Evolutionary conservation across 2,797 vertebrate genomes (phyloP).

Genomic region (Enteromius fasciolatus): DNA sequence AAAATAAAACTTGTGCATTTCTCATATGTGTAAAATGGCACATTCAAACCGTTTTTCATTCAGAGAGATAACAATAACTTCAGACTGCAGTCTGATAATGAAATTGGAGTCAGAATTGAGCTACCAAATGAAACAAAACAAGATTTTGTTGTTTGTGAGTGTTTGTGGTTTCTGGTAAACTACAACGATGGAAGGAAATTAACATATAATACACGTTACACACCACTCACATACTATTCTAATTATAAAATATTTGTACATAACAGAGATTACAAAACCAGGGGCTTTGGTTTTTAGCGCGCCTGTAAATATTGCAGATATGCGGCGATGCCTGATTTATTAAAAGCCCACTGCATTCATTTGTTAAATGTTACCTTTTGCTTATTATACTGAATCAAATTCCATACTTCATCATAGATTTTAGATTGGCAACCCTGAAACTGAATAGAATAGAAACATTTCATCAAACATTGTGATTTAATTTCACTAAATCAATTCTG

Average conservation of each 20-base stretch:
- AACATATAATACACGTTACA: neutral
- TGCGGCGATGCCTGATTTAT: neutral
- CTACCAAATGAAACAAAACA: neutral
- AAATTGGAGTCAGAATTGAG: neutral
- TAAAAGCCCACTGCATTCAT: neutral
- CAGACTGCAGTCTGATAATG: conserved; percentile 60
- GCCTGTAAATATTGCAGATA: neutral
- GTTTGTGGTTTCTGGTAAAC: neutral
- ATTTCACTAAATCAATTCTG: conserved; percentile 31
- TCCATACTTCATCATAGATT: conserved; percentile 31
- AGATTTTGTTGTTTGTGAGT: neutral
- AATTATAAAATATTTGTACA: neutral
- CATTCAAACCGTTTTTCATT: conserved; percentile 56
- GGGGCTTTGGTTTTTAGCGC: neutral
- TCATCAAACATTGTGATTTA: conserved; percentile 26
- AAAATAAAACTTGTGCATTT: conserved; percentile 14
- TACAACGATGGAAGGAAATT: neutral
- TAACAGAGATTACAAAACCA: neutral
- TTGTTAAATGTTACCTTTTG: neutral
- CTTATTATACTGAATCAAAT: conserved; percentile 22
- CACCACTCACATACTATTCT: neutral
- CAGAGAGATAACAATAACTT: conserved; percentile 62
- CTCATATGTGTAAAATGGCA: conserved; percentile 34
- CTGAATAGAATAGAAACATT: conserved; percentile 1
- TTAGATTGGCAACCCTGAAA: conserved; percentile 1